Percentiles rank a stretch among this genome's conserved stretches.
Evolutionary conservation across 2,797 vertebrate genomes (phyloP).

Genomic region (Scleropages formosus): DNA sequence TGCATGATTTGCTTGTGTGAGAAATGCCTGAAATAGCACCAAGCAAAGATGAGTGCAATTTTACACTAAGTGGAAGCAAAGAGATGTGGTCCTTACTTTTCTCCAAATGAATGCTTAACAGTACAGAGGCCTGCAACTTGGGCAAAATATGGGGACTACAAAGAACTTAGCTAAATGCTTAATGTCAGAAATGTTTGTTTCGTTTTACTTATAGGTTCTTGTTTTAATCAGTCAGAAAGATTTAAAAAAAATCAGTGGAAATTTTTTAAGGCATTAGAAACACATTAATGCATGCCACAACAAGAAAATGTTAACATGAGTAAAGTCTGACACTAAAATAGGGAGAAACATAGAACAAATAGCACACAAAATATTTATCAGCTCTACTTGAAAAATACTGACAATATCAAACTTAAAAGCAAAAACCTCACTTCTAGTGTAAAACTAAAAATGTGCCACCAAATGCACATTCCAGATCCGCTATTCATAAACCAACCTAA

Average conservation of each 20-base stretch:
- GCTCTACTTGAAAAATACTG: neutral
- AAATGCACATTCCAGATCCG: neutral
- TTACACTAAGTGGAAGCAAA: neutral
- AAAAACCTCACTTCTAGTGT: neutral
- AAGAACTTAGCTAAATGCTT: neutral
- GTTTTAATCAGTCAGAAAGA: neutral
- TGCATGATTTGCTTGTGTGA: neutral
- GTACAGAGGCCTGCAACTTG: neutral
- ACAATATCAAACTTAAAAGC: neutral
- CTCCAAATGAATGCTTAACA: neutral
- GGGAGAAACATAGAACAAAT: slow-evolving; percentile 21
- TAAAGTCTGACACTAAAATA: slow-evolving; percentile 19
- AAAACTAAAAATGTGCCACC: neutral
- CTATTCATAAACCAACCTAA: neutral
- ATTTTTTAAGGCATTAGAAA: slow-evolving; percentile 14
- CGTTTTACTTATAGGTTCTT: too few relatives aligned
- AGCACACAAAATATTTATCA: slow-evolving; percentile 5
- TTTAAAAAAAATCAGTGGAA: neutral
- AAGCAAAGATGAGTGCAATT: neutral
- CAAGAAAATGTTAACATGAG: slow-evolving; percentile 15
- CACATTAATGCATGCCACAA: slow-evolving; percentile 39
- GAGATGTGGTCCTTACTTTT: neutral
- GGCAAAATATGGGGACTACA: neutral
- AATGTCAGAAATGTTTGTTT: neutral
- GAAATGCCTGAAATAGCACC: neutral